phyloP scores from a whole-genome alignment of 2,888 invertebrate species.

The Listrodromus nycthemerus region DNA sequence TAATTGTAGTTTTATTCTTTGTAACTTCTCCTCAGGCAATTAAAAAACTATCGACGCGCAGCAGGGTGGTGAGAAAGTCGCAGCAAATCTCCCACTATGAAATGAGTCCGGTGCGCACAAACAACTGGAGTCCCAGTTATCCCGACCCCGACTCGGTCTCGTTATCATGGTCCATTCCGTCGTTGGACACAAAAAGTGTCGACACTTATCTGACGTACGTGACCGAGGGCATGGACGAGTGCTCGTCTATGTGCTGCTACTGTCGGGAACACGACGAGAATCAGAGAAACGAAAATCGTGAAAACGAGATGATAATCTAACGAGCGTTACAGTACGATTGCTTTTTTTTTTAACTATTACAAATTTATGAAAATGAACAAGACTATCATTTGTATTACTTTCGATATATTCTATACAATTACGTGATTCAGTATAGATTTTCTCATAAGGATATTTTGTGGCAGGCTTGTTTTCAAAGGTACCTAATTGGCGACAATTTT shows the following conservation, averaged over 20 bases:
- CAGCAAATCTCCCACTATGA: conserved; percentile 64
- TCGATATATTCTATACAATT: conserved; percentile 27
- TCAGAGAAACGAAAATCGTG: conserved; percentile 81
- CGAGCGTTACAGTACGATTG: conserved; percentile 52
- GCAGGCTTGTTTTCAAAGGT: not conserved
- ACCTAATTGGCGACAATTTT: not conserved
- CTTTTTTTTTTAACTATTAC: conserved; percentile 19
- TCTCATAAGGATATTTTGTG: conserved; percentile 29
- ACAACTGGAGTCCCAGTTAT: conserved; percentile 67
- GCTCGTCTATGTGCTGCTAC: conserved; percentile 77
- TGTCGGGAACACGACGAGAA: conserved; percentile 82
- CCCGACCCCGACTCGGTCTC: conserved; percentile 78
- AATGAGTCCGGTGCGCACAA: conserved; percentile 44
- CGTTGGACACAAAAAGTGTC: conserved; percentile 80
- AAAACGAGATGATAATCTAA: conserved; percentile 83
- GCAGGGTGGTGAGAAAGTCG: conserved; percentile 75
- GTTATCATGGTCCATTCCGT: conserved; percentile 78
- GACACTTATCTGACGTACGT: conserved; percentile 82
- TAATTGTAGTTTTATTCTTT: conserved; percentile 22
- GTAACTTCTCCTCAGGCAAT: conserved; percentile 75
- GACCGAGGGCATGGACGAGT: conserved; percentile 76
- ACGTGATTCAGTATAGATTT: conserved; percentile 47
- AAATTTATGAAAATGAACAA: not conserved
- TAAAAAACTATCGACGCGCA: conserved; percentile 80
- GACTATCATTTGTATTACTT: conserved; percentile 49